Conservation (phyloP, 2,797 vertebrate genomes). For the Pipistrellus pygmaeus region DNA sequence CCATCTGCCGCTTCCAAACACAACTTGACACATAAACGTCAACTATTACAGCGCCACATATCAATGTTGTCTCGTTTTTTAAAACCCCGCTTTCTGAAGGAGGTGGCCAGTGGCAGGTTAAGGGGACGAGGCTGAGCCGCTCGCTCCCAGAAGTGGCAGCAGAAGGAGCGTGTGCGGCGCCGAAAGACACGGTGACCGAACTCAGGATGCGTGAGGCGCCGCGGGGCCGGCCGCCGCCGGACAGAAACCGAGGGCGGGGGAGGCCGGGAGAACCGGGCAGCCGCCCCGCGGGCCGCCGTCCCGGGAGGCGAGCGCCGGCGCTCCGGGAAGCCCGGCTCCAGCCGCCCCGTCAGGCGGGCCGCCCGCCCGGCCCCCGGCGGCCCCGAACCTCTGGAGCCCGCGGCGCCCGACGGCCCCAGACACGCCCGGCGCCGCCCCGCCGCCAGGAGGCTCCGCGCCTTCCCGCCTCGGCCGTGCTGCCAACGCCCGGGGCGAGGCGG, state of each 20-base stretch:
- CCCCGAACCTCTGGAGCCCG: slow-evolving; percentile 75
- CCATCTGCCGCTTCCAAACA: slow-evolving; percentile 43
- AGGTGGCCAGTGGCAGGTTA: too few relatives aligned
- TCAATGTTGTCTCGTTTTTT: neutral
- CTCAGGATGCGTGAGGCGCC: neutral
- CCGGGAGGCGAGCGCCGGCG: neutral
- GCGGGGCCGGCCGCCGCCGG: neutral
- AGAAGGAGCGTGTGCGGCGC: too few relatives aligned
- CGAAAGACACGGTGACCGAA: too few relatives aligned
- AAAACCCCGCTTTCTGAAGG: too few relatives aligned
- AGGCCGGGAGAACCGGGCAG: neutral
- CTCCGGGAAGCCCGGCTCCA: neutral
- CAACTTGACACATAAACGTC: neutral
- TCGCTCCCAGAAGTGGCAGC: too few relatives aligned
- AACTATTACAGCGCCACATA: neutral
- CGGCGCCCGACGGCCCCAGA: slow-evolving; percentile 89
- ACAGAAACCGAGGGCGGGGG: neutral
- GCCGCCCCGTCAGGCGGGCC: slow-evolving; percentile 8
- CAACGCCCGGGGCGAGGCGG: neutral
- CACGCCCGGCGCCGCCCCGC: slow-evolving; percentile 68
- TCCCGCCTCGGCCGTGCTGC: slow-evolving; percentile 64
- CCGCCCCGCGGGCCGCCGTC: neutral
- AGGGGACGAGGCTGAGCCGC: too few relatives aligned
- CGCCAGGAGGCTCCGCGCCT: slow-evolving; percentile 63
- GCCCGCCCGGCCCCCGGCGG: slow-evolving; percentile 17